phyloP scores from a whole-genome alignment of 2,113 vertebrate species.

The Erpornis zantholeuca region DNA sequence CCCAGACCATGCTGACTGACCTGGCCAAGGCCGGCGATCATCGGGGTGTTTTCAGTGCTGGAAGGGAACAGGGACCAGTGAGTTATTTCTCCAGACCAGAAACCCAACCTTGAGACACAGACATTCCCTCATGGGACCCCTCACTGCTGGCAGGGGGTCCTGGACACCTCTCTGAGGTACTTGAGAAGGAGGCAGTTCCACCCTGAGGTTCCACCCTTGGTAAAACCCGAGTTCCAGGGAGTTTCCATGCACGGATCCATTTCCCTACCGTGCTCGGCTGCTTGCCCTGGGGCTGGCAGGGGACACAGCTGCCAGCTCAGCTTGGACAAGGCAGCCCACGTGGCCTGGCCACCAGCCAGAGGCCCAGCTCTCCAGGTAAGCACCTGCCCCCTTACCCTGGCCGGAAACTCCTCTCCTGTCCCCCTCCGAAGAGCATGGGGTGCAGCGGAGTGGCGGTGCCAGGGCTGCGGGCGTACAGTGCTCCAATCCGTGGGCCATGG shows the following conservation, averaged over 20 bases:
- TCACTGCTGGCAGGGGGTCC: background rate
- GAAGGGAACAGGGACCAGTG: background rate
- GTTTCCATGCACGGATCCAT: rapidly evolving
- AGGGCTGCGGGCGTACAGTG: conserved; percentile 78
- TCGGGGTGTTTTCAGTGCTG: conserved; percentile 96
- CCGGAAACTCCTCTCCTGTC: conserved; percentile 91
- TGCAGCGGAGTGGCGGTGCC: conserved; percentile 77
- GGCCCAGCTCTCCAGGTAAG: background rate
- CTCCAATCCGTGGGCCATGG: conserved; percentile 88
- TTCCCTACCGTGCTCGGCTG: background rate
- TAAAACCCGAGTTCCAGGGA: background rate
- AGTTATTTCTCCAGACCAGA: background rate
- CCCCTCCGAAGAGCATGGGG: conserved; percentile 92
- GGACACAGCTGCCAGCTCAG: background rate
- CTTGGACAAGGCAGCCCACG: rapidly evolving
- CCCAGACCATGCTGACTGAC: conserved; percentile 57
- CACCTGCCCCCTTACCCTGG: conserved; percentile 80
- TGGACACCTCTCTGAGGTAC: background rate
- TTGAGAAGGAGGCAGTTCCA: background rate
- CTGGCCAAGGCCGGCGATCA: conserved; percentile 96
- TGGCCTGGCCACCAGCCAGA: background rate
- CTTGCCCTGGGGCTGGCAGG: rapidly evolving
- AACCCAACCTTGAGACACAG: background rate
- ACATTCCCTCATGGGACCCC: background rate
- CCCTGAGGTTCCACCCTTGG: background rate